A percentile compares a stretch with the other conserved stretches of the same genome.
These are phyloP conservation scores for Tetramorium simillimum DNA, from an alignment of 1,140 invertebrate species.

Conservation along the genomic window DNA sequence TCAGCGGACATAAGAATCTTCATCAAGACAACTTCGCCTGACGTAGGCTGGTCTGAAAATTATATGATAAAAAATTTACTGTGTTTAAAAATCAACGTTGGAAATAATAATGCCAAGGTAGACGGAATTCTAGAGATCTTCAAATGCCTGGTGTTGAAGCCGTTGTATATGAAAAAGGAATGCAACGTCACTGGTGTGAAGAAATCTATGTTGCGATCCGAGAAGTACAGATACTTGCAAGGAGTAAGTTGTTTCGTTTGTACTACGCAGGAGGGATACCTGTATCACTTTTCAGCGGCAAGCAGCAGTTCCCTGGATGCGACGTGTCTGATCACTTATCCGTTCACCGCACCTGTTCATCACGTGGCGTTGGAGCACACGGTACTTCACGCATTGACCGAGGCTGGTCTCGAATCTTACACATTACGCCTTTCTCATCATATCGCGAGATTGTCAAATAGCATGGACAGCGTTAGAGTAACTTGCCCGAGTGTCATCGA, in stretches of 20 bases:
- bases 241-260: constrained; percentile 85
- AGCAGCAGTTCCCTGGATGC: constrained; percentile 70
- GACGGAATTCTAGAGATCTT: constrained; percentile 79
- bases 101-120: constrained; percentile 63
- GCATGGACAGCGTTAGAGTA: constrained; percentile 76
- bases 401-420: constrained; percentile 92
- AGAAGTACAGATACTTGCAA: constrained; percentile 80
- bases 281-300: constrained; percentile 86
- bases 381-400: constrained; percentile 91
- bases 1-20: constrained; percentile 79
- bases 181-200: constrained; percentile 74
- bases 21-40: constrained; percentile 82
- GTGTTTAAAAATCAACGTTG: constrained; percentile 77
- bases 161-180: constrained; percentile 80
- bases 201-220: constrained; percentile 81
- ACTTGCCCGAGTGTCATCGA: constrained; percentile 87
- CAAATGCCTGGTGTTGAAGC: constrained; percentile 80
- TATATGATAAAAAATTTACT: constrained; percentile 80
- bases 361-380: constrained; percentile 89
- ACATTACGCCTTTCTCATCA: constrained; percentile 89
- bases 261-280: constrained; percentile 87
- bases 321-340: constrained; percentile 85
- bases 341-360: constrained; percentile 90
- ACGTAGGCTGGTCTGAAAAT: constrained; percentile 83
- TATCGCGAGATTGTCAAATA: constrained; percentile 79